These are phyloP conservation scores for Suncus etruscus DNA, from an alignment of 2,113 vertebrate genomes.

Conservation along the genomic window DNA sequence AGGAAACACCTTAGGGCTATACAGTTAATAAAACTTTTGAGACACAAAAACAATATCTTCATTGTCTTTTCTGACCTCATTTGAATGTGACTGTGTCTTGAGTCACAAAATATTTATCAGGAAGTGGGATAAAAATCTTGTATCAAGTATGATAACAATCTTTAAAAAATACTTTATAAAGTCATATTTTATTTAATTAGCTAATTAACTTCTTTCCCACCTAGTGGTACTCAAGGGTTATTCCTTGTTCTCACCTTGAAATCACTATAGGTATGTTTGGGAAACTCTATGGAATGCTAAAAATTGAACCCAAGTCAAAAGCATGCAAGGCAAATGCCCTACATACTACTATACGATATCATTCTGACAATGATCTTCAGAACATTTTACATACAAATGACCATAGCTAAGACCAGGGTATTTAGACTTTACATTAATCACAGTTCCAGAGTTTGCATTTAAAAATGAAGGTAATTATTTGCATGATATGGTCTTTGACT, in stretches of 20 bases:
- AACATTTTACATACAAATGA: slow-evolving; percentile 45
- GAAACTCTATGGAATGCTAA: no score
- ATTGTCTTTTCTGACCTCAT: neutral
- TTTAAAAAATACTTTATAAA: neutral
- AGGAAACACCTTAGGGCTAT: neutral
- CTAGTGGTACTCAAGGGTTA: no score
- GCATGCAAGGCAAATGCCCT: no score
- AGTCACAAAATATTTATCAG: neutral
- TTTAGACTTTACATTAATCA: slow-evolving; percentile 31
- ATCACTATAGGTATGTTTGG: no score
- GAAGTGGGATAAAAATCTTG: accelerated
- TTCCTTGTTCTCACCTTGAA: no score
- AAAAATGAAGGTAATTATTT: slow-evolving; percentile 67
- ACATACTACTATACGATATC: no score
- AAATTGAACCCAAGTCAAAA: no score
- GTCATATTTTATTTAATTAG: no score
- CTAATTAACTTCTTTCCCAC: no score
- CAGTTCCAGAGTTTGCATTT: slow-evolving; percentile 42
- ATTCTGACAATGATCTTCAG: no score
- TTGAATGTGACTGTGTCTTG: neutral
- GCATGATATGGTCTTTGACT: slow-evolving; percentile 31
- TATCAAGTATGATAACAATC: neutral
- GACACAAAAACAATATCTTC: neutral
- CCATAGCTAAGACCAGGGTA: slow-evolving; percentile 32
- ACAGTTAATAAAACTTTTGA: neutral